Conservation (phyloP, 1,140 invertebrate species). For the Matsumurasca onukii region DNA sequence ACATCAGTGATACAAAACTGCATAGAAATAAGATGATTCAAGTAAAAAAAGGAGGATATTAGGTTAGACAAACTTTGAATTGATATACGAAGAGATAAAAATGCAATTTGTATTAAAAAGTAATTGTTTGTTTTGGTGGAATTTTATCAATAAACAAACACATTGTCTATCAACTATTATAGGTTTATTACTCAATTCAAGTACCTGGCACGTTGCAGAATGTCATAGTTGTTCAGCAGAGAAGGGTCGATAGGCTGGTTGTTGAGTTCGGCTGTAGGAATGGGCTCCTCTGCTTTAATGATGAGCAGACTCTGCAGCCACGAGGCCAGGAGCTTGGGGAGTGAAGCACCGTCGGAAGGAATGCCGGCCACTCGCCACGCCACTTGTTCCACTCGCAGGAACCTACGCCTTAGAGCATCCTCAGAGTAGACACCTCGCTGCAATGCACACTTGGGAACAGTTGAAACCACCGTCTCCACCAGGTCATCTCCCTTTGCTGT, state of each 20-base stretch:
- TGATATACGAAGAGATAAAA: no score
- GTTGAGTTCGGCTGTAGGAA: constrained; percentile 66
- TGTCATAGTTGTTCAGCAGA: constrained; percentile 78
- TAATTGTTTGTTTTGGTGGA: no score
- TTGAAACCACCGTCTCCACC: constrained; percentile 68
- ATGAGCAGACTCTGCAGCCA: constrained; percentile 75
- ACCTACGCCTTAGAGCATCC: constrained; percentile 78
- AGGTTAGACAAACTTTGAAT: no score
- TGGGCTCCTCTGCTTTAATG: constrained; percentile 57
- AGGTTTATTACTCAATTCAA: no score
- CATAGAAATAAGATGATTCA: no score
- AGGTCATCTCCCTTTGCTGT: constrained; percentile 64
- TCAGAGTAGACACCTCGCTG: constrained; percentile 84
- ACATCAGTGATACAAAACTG: no score
- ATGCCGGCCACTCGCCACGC: constrained; percentile 38
- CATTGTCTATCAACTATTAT: no score
- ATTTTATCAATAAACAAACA: no score
- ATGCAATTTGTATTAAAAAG: no score
- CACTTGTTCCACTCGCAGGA: constrained; percentile 59
- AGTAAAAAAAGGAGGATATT: no score
- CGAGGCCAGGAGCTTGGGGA: constrained; percentile 82
- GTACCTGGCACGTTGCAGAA: constrained; percentile 82
- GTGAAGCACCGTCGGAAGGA: constrained; percentile 61
- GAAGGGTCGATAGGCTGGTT: constrained; percentile 68
- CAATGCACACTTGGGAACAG: constrained; percentile 73